Conservation (phyloP, 2,113 vertebrate genomes). For the Polyodon spathula region DNA sequence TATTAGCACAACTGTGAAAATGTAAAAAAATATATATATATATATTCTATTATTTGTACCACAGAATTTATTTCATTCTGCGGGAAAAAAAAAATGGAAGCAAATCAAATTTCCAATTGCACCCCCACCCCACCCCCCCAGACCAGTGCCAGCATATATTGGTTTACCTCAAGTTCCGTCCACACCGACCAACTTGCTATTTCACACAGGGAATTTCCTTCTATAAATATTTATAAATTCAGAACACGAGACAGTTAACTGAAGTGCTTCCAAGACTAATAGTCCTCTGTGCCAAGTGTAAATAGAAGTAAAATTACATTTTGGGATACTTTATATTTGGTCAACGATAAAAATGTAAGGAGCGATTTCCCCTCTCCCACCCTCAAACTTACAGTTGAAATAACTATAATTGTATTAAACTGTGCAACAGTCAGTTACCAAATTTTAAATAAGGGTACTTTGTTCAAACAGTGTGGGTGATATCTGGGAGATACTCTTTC, state of each 20-base stretch:
- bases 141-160: slow-evolving; percentile 19
- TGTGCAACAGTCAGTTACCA: too few relatives aligned
- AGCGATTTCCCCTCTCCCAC: slow-evolving; percentile 1
- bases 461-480: too few relatives aligned
- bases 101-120: slow-evolving; percentile 34
- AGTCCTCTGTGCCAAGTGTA: slow-evolving; percentile 10
- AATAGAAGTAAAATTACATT: slow-evolving; percentile 19
- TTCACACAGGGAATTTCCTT: slow-evolving; percentile 33
- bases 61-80: slow-evolving; percentile 10
- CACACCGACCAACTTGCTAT: slow-evolving; percentile 13
- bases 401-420: too few relatives aligned
- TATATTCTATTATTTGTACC: not conserved
- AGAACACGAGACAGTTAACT: slow-evolving; percentile 22
- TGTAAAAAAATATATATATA: too few relatives aligned
- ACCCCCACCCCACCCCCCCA: slow-evolving; percentile 35
- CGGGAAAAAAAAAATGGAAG: slow-evolving; percentile 27
- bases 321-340: slow-evolving; percentile 25
- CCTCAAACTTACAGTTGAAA: too few relatives aligned
- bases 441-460: too few relatives aligned
- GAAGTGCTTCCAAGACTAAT: slow-evolving; percentile 22
- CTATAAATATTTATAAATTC: slow-evolving; percentile 39
- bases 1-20: too few relatives aligned
- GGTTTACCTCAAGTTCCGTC: slow-evolving; percentile 24
- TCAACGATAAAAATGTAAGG: slow-evolving; percentile 2
- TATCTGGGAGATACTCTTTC: too few relatives aligned